These are phyloP conservation scores for Pholis gunnellus DNA, from an alignment of 2,113 vertebrate genomes.

Conservation along the genomic window DNA sequence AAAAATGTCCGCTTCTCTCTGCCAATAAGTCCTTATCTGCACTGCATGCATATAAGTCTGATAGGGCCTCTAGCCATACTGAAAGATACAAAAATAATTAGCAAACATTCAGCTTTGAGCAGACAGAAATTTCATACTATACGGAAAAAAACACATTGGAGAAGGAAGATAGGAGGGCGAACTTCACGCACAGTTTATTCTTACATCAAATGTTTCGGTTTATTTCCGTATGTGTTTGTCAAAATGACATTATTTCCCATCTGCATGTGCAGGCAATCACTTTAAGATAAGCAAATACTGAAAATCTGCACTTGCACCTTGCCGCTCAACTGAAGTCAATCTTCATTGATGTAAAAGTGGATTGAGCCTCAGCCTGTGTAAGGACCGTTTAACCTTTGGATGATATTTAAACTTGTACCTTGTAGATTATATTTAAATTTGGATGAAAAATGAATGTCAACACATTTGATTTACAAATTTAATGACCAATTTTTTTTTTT, in stretches of 20 bases:
- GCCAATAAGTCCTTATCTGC: conserved; percentile 83
- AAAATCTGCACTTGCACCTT: conserved; percentile 65
- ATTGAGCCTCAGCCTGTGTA: conserved; percentile 13
- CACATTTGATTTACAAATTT: neutral
- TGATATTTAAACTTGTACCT: conserved; percentile 13
- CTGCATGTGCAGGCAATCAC: conserved; percentile 48
- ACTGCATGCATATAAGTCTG: conserved; percentile 80
- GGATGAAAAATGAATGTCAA: conserved; percentile 3
- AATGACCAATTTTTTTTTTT: neutral
- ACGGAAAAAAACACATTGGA: conserved; percentile 49
- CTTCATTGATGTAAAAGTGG: conserved; percentile 45
- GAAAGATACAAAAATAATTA: conserved; percentile 87
- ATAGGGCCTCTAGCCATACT: conserved; percentile 82
- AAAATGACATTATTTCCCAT: conserved; percentile 43
- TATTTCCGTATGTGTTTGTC: conserved; percentile 57
- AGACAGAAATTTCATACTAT: conserved; percentile 66
- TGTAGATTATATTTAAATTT: conserved; percentile 17
- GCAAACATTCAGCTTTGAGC: conserved; percentile 83
- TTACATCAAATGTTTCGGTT: conserved; percentile 56
- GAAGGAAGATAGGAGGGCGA: conserved; percentile 60
- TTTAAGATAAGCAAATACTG: conserved; percentile 69
- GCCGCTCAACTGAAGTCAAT: conserved; percentile 60
- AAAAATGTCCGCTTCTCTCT: conserved; percentile 77
- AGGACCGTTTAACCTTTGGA: conserved; percentile 19
- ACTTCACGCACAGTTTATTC: conserved; percentile 68